Conservation (phyloP, 1,140 invertebrate genomes). For the Paralvinella palmiformis region DNA sequence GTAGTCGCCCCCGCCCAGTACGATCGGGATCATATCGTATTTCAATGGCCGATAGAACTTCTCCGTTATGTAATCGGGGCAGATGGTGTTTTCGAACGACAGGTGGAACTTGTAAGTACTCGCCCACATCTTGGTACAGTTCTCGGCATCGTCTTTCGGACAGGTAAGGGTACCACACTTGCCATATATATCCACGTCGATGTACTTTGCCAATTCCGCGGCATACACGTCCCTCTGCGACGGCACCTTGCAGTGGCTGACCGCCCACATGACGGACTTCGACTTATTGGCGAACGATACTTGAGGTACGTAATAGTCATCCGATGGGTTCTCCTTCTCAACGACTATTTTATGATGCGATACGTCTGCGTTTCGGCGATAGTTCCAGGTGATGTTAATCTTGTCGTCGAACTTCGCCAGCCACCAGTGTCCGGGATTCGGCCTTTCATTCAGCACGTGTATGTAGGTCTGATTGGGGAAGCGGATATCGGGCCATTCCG, state of each 20-base stretch:
- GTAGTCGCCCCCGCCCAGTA: slow-evolving; percentile 46
- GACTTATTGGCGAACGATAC: no score
- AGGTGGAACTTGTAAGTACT: slow-evolving; percentile 42
- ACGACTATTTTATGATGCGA: no score
- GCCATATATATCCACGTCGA: slow-evolving; percentile 81
- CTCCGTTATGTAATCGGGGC: slow-evolving; percentile 22
- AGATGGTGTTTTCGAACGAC: slow-evolving; percentile 22
- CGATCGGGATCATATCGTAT: slow-evolving; percentile 38
- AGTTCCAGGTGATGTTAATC: no score
- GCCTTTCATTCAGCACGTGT: no score
- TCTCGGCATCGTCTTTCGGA: slow-evolving; percentile 66
- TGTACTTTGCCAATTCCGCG: slow-evolving; percentile 26
- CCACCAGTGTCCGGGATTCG: no score
- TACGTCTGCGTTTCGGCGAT: no score
- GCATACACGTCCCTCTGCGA: slow-evolving; percentile 48
- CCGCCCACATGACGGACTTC: no score
- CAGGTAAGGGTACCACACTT: slow-evolving; percentile 63
- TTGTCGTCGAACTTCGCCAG: no score
- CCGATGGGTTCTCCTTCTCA: no score
- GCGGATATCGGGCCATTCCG: no score
- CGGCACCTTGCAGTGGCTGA: slow-evolving; percentile 89
- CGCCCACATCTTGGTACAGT: slow-evolving; percentile 67
- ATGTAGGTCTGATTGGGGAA: no score
- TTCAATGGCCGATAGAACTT: slow-evolving; percentile 4
- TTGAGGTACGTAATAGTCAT: no score